A percentile compares a stretch with the other conserved stretches of the same genome.
Evolutionary conservation across 2,113 vertebrate genomes (phyloP).

Genomic region (Chaetops frenatus): DNA sequence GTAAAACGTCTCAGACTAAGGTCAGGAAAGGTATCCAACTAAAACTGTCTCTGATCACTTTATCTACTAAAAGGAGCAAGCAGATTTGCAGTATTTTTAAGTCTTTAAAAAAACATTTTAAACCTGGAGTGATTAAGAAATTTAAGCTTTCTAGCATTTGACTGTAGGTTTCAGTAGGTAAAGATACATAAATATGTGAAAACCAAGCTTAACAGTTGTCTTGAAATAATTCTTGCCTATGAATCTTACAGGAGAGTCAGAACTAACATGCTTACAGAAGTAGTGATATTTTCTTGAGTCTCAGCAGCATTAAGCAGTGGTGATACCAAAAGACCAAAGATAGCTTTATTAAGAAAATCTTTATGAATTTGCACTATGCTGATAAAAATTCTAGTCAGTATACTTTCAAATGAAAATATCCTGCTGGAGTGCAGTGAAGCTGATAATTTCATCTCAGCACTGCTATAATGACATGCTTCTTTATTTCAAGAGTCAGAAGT

Average conservation of each 20-base stretch:
- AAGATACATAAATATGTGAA: background rate
- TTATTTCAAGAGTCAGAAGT: constrained; percentile 24
- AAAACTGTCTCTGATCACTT: background rate
- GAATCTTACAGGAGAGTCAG: background rate
- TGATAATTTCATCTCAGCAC: constrained; percentile 4
- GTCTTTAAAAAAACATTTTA: background rate
- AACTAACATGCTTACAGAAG: background rate
- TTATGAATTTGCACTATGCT: background rate
- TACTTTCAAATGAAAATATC: background rate
- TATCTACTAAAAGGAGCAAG: background rate
- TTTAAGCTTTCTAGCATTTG: background rate
- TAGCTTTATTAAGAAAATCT: background rate
- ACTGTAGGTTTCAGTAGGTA: background rate
- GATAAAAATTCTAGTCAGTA: constrained; percentile 34
- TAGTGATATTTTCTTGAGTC: background rate
- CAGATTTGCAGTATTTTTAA: background rate
- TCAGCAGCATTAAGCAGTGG: background rate
- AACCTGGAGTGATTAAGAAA: background rate
- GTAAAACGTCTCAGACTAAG: background rate
- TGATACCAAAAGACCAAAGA: background rate
- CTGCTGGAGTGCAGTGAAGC: constrained; percentile 19
- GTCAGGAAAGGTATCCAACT: background rate
- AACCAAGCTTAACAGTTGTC: background rate
- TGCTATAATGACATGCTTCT: background rate
- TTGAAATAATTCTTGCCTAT: background rate